Evolutionary conservation across 2,888 invertebrate genomes (phyloP), one percentile per base, ranked within the genome.

Genomic region (Aradus depressus): DNA sequence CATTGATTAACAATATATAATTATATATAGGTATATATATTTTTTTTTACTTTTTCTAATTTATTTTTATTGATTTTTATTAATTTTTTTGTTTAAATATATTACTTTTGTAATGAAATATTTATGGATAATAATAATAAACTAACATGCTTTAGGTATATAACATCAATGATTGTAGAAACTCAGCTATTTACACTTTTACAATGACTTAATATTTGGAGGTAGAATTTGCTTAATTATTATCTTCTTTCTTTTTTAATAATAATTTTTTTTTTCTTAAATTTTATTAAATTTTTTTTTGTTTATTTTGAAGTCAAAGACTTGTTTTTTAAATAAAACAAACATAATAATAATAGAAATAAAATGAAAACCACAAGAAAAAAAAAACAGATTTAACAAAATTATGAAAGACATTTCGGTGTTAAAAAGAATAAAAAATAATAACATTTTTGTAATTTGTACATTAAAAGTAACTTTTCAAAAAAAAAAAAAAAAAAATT

Each of bases 331-430:
- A n/a, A n/a, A n/a, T n/a, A n/a, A n/a, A n/a, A n/a, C n/a, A n/a
- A n/a, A n/a, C n/a, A n/a, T n/a, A n/a, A n/a, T n/a, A n/a, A n/a
- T n/a, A n/a, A n/a, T n/a, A n/a, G n/a, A n/a, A n/a, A n/a, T n/a
- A n/a, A n/a, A n/a, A n/a, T n/a, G n/a, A n/a, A n/a, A n/a, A n/a
- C n/a, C n/a, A n/a, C n/a, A 44, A 44, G 35, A 32, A 44, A 44
- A 31, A 35, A 28, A 42, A n/a, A n/a, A n/a, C n/a, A 34, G 35
- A 35, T 34, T 35, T 44, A 44, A 44, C 44, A 44, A 44, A 44
- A 44, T n/a, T 25, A 44, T 44, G 44, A 44, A 44, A 44, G 44
- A 44, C 44, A 44, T 44, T 44, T 44, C 44, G 44, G 44, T 35
- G 35, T 44, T 23, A 35, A 44, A 21, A 23, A 35, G 35, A 44